Base-by-base conservation (phyloP, 2,888 invertebrate species). In the Luperina testacea region DNA sequence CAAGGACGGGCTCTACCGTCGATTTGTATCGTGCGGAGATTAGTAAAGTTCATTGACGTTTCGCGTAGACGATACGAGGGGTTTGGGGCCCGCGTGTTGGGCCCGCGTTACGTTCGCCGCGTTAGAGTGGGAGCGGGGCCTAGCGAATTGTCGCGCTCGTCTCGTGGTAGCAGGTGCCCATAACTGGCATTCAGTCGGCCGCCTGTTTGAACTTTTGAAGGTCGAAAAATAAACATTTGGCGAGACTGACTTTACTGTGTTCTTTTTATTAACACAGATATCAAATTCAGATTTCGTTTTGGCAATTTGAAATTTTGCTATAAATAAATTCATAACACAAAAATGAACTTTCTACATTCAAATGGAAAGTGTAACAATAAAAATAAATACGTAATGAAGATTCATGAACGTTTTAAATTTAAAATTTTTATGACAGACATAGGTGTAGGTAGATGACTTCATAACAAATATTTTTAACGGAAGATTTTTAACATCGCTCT, bases 21-120 rank as follows among this genome's bases (percentile, higher is more conserved):
- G 92, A 91, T 93, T 93, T 94, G 94, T 93, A 92, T 93, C 92
- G 92, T 89, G 88, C 90, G 88, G 93, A 94, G 94, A 94, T 95
- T 95, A 95, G 90, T 90, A 87, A 91, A 93, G 96, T 96, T 96
- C 96, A 95, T 96, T 96, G 96, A 96, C 96, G 94, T 95, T 94
- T 93, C 89, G 90, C 91, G 92, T 93, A 94, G 94, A 94, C 92
- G 91, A 89, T 89, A 82, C 85, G 91, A 93, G 92, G 94, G 93
- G 93, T 92, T 91, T 88, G 90, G 90, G 87, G 90, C 89, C 87
- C 87, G 85, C 85, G 82, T 85, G 81, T 79, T 89, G 89, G 77
- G 81, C 90, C 90, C 91, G 86, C 76, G 88, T 89, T 80, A 68
- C 78, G 80, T 59, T 76, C 51, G 69, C 76, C 74, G 82, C 63